Evolutionary conservation across 2,888 invertebrate species (phyloP), one percentile per base, ranked within the genome.

Genomic region (Epinotia brunnichana): DNA sequence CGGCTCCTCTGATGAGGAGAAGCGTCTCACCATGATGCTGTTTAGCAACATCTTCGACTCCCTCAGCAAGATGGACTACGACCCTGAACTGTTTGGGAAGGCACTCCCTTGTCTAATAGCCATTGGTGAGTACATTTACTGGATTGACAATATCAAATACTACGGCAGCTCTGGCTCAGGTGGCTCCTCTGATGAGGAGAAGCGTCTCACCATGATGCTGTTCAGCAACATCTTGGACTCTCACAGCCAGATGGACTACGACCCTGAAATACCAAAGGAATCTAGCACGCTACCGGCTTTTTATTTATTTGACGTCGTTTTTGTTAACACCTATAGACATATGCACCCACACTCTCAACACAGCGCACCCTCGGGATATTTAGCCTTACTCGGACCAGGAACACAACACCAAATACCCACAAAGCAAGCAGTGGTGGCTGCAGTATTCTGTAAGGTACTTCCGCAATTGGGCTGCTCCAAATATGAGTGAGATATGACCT

Each of bases 1-100:
- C 63, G 97, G 97, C 0, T 98, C 99, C 0, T 99, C 98, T 3
- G 99, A 99, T 84, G 99, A 99, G 90, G 99, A 99, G 90, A 99
- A 99, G 88, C 95, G 99, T 2, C 94, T 99, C 51, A 99, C 99
- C 3, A 99, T 99, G 99, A 97, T 99, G 94, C 94, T 99, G 72
- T 99, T 99, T 94, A 98, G 98, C 73, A 99, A 99, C 86, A 99
- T 99, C 87, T 99, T 99, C 92, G 99, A 99, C 91, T 99, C 99
- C 0, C 94, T 99, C 74, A 98, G 98, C 83, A 97, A 98, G 92
- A 98, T 98, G 98, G 99, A 99, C 84, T 99, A 99, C 87, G 99
- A 99, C 89, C 99, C 99, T 0, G 99, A 99, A 87, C 94, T 99
- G 77, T 99, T 99, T 85, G 99, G 99, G 51, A 99, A 99, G 91